Conservation (phyloP, 2,113 vertebrate species). For the Erythrocebus patas region DNA sequence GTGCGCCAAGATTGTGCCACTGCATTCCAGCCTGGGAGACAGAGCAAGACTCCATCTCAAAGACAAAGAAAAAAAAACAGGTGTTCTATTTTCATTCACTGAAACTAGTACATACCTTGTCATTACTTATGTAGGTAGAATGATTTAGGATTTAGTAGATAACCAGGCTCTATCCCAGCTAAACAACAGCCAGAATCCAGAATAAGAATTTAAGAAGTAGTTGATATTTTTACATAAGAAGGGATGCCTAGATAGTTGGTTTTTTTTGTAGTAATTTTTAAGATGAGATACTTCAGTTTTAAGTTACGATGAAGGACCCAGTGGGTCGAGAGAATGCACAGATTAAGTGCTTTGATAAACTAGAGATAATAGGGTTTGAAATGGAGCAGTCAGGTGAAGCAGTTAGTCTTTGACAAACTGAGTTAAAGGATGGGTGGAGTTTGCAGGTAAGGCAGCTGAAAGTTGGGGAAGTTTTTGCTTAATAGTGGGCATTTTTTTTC, state of each 20-base stretch:
- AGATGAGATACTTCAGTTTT: background rate
- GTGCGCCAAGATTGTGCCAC: no score
- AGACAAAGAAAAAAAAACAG: background rate
- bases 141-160: background rate
- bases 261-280: background rate
- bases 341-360: background rate
- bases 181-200: background rate
- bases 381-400: background rate
- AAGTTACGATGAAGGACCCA: background rate
- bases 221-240: conserved; percentile 20
- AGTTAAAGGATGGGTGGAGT: background rate
- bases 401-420: background rate
- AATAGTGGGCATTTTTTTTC: background rate
- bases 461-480: background rate
- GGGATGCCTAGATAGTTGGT: background rate
- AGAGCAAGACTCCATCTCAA: no score
- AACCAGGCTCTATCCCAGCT: background rate
- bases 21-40: no score
- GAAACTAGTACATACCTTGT: background rate
- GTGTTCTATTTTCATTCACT: background rate
- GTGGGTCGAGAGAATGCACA: background rate
- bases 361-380: background rate
- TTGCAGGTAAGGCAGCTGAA: background rate
- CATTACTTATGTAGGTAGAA: background rate
- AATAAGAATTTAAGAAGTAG: conserved; percentile 31